Evolutionary conservation across 2,797 vertebrate genomes (phyloP), one percentile per base, ranked within the genome.

Genomic region (Chlorospingus semifuscus): DNA sequence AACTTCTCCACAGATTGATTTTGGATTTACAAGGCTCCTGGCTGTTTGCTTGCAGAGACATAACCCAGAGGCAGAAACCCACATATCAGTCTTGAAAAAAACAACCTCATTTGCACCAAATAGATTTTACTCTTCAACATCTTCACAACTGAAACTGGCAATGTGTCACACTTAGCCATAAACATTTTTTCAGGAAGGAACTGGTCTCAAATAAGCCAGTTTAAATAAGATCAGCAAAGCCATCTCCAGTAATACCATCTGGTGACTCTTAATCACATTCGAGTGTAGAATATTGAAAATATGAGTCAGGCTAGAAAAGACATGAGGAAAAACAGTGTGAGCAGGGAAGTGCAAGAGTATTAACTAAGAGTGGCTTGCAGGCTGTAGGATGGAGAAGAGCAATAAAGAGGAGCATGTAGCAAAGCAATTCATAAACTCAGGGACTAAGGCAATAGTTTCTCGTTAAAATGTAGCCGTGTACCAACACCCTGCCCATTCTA

Each of bases 181-280:
- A 93, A 89, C 66, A 80, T 80, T 87, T 93, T 39, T 89, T 77
- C 89, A 85, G 94, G 81, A 96, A 95, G 93, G 74, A 93, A 87
- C 27, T 66, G 46, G 41, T 70, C 56, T 95, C 61, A 84, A 94
- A 89, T 80, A 89, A 95, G 63, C 72, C 95, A 81, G 66, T 91
- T 88, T 94, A 94, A 96, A 83, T 86, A 93, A 94, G 80, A 91
- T 66, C 71, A 87, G 53, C 69, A 89, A 93, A 93, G 34, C 49
- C 83, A 68, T 85, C 86, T 90, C 75, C 82, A 95, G 75, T 82
- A 80, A 76, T 84, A 83, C 77, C 84, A 94, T 94, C 94, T 95
- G 92, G 69, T 93, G 70, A 60, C 47, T 88, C 74, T 95, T 95
- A 94, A 92, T 95, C 89, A 95, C 66, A 72, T 91, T 55, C 1